These are phyloP conservation scores for Asteroscopus sphinx DNA, from an alignment of 2,888 invertebrate genomes.

Conservation along the genomic window DNA sequence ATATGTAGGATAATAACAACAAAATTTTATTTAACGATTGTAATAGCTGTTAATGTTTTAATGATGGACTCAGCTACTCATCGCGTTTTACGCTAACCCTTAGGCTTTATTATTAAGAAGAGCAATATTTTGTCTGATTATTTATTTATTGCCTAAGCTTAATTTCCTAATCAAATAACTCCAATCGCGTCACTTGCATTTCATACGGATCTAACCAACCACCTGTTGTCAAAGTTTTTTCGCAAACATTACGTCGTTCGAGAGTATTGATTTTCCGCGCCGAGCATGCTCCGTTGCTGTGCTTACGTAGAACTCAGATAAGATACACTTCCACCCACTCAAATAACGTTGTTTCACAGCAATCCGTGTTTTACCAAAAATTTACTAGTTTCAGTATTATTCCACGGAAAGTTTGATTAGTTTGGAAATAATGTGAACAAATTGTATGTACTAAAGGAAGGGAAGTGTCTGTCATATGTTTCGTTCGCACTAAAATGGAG, in stretches of 20 bases:
- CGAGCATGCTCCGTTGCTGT: conserved; percentile 79
- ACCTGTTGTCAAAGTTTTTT: conserved; percentile 76
- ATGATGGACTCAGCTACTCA: no score
- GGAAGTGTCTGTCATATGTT: conserved; percentile 50
- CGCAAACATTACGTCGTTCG: conserved; percentile 57
- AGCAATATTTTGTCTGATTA: no score
- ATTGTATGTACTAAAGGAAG: conserved; percentile 40
- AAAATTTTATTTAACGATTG: no score
- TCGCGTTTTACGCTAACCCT: no score
- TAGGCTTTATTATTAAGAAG: no score
- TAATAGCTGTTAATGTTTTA: no score
- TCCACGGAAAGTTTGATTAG: conserved; percentile 14
- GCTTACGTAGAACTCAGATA: conserved; percentile 73
- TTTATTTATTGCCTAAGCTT: no score
- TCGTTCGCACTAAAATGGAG: conserved; percentile 91
- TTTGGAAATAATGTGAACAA: conserved; percentile 30
- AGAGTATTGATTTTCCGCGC: conserved; percentile 82
- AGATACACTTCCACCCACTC: conserved; percentile 77
- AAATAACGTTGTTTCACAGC: conserved; percentile 50
- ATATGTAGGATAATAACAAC: no score
- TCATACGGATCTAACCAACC: conserved; percentile 28
- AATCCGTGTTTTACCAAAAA: conserved; percentile 37
- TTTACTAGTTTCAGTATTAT: conserved; percentile 25
- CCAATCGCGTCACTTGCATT: no score
- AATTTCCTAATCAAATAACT: no score